Conservation (phyloP, 2,888 invertebrate genomes). For the Mesodorylaimus sp. region DNA sequence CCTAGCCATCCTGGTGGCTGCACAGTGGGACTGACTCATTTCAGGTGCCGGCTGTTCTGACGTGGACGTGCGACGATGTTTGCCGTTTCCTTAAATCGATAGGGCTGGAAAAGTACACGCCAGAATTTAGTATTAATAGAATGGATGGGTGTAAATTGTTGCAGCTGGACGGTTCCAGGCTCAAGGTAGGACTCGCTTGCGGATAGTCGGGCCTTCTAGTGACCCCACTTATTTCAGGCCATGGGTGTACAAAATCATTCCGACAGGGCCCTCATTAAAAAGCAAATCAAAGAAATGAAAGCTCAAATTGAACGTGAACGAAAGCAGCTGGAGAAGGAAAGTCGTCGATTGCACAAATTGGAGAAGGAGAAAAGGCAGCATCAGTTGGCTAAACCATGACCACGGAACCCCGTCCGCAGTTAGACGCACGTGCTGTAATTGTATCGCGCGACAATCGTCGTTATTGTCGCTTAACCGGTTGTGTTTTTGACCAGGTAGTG, state of each 20-base stretch:
- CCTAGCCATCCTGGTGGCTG: neutral
- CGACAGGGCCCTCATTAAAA: slow-evolving; percentile 38
- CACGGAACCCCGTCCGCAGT: too few species aligned
- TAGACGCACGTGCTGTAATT: too few species aligned
- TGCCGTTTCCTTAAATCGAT: slow-evolving; percentile 29
- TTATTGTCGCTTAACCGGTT: too few species aligned
- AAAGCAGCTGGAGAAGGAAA: slow-evolving; percentile 60
- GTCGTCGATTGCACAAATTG: too few species aligned
- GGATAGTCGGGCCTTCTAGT: neutral
- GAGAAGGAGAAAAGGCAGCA: too few species aligned
- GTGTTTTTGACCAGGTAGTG: too few species aligned
- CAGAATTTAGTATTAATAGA: slow-evolving; percentile 66
- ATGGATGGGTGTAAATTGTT: slow-evolving; percentile 70
- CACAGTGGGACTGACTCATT: neutral
- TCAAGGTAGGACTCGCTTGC: slow-evolving; percentile 43
- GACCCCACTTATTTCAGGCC: slow-evolving; percentile 25
- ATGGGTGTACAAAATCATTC: slow-evolving; percentile 36
- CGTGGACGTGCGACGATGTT: slow-evolving; percentile 25
- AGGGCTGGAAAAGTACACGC: slow-evolving; percentile 63
- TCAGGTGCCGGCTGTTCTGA: slow-evolving; percentile 23
- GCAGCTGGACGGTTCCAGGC: slow-evolving; percentile 68
- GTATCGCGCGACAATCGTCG: too few species aligned
- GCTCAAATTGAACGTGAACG: slow-evolving; percentile 36
- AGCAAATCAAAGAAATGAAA: slow-evolving; percentile 39
- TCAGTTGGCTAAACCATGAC: too few species aligned